Conservation (phyloP, 1,140 invertebrate species). For the Neodiprion fabricii region DNA sequence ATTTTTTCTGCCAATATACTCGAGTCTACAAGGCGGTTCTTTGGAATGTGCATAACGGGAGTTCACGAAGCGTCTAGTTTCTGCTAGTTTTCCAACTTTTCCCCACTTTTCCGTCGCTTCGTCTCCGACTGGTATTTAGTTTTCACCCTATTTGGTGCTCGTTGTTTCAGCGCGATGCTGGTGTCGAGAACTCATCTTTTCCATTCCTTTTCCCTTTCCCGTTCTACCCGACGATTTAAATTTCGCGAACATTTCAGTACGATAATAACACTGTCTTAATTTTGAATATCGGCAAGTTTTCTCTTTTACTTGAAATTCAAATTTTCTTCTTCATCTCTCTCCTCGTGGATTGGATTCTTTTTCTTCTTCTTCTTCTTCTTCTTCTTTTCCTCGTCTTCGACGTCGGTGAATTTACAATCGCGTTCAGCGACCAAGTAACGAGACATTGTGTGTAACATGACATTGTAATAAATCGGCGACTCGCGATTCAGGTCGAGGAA, state of each 20-base stretch:
- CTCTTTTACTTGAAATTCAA: too few relatives aligned
- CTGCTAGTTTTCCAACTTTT: not conserved
- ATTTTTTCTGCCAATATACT: not conserved
- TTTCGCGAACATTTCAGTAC: not conserved
- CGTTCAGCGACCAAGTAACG: not conserved
- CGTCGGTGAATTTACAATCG: too few relatives aligned
- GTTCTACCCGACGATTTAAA: not conserved
- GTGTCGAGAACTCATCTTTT: not conserved
- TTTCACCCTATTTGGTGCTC: not conserved
- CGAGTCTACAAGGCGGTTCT: not conserved
- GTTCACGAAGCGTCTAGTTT: not conserved
- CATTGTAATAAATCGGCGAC: not conserved
- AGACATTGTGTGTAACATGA: not conserved
- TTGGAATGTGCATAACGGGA: not conserved
- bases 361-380: not conserved
- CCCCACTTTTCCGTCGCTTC: not conserved
- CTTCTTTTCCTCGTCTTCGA: not conserved
- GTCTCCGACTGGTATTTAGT: too few relatives aligned
- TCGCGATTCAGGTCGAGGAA: not conserved
- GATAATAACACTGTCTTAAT: too few relatives aligned
- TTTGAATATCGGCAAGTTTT: too few relatives aligned
- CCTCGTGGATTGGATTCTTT: not conserved
- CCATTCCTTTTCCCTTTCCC: not conserved
- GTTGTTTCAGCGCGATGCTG: not conserved
- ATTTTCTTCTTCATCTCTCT: too few relatives aligned